Percentiles rank a stretch among this genome's conserved stretches.
These are phyloP conservation scores for Gerris buenoi DNA, from an alignment of 1,140 invertebrate species.

Conservation along the genomic window DNA sequence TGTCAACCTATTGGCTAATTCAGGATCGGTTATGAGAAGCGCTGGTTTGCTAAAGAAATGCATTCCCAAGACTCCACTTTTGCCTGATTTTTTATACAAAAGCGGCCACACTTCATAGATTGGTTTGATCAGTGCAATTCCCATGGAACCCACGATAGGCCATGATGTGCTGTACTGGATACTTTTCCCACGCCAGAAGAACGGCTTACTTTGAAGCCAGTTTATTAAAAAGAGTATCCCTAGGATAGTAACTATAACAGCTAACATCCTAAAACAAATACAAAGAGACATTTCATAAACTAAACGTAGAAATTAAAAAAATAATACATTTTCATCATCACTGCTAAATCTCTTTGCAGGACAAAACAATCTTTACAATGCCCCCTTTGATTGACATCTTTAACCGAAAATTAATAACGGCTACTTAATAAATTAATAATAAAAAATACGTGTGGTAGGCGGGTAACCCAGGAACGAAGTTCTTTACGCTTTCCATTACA, in stretches of 20 bases:
- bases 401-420: too few relatives aligned
- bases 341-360: neutral
- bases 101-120: neutral
- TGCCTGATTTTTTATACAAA: neutral
- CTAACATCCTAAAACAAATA: neutral
- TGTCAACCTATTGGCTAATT: neutral
- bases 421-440: too few relatives aligned
- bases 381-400: too few relatives aligned
- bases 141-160: neutral
- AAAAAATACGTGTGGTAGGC: too few relatives aligned
- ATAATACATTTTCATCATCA: neutral
- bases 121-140: neutral
- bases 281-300: too few relatives aligned
- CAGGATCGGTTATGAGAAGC: neutral
- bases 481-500: too few relatives aligned
- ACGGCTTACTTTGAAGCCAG: neutral
- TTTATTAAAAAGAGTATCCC: neutral
- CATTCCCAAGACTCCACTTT: neutral
- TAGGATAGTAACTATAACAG: neutral
- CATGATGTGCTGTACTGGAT: neutral
- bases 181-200: neutral
- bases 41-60: neutral
- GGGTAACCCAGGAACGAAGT: too few relatives aligned
- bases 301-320: neutral
- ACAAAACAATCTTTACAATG: too few relatives aligned